Conservation (phyloP, 2,113 vertebrate species). For the Tyrannus savana region DNA sequence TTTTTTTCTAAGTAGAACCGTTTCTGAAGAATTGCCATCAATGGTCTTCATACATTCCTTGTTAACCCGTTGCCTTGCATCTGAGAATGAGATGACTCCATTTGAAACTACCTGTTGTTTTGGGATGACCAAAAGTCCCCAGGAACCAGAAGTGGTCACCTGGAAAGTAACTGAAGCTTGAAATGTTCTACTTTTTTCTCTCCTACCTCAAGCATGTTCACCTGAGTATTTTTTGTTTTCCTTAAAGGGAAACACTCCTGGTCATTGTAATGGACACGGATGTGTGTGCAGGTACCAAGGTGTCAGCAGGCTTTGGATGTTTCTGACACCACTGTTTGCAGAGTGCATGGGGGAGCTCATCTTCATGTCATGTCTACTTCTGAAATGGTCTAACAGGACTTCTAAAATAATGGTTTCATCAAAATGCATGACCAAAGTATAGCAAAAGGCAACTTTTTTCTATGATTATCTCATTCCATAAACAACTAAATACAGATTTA, state of each 20-base stretch:
- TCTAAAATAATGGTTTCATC: background rate
- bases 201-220: background rate
- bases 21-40: background rate
- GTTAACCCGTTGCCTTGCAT: background rate
- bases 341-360: background rate
- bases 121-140: background rate
- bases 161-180: background rate
- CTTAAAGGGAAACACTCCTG: background rate
- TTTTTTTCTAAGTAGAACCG: accelerated
- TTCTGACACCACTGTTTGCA: background rate
- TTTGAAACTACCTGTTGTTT: background rate
- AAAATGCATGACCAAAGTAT: background rate
- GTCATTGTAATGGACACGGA: background rate
- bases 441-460: background rate
- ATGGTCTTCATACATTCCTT: background rate
- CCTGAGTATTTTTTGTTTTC: background rate
- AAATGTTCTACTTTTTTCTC: background rate
- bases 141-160: background rate
- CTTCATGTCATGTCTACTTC: background rate
- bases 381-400: background rate
- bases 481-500: background rate
- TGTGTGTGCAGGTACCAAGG: accelerated
- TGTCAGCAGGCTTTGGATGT: background rate
- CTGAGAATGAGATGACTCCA: background rate
- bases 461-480: background rate